phyloP scores from a whole-genome alignment of 2,797 vertebrate genomes.

The Phylloscopus collybita region DNA sequence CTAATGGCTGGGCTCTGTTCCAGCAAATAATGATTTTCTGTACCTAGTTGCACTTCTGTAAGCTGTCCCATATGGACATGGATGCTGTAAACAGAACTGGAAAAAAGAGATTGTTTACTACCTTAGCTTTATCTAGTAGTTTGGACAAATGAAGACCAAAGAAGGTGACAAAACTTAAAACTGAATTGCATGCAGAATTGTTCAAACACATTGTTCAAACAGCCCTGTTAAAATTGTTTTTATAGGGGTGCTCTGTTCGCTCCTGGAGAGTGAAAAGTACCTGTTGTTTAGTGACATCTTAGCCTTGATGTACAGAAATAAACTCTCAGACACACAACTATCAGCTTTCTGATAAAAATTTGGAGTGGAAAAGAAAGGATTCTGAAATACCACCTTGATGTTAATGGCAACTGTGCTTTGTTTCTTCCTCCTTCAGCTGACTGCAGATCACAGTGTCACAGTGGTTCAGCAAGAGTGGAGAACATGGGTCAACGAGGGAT shows the following conservation, averaged over 20 bases:
- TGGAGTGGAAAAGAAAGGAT: background rate
- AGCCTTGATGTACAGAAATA: background rate
- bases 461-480: background rate
- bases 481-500: background rate
- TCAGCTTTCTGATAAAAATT: background rate
- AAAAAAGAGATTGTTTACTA: background rate
- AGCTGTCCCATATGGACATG: background rate
- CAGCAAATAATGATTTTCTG: background rate
- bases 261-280: background rate
- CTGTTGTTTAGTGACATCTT: background rate
- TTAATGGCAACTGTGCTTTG: rapidly evolving
- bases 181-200: background rate
- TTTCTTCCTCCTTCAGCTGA: background rate
- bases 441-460: background rate
- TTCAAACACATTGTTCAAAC: background rate
- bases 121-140: background rate
- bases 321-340: background rate
- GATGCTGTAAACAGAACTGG: background rate
- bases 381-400: background rate
- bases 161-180: background rate
- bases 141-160: background rate
- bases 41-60: background rate
- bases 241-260: background rate
- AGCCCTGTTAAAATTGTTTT: background rate
- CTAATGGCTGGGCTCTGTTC: background rate